Percentiles rank a stretch among this genome's conserved stretches.
These are phyloP conservation scores for Hyphantria cunea DNA, from an alignment of 1,140 invertebrate species.

Conservation along the genomic window DNA sequence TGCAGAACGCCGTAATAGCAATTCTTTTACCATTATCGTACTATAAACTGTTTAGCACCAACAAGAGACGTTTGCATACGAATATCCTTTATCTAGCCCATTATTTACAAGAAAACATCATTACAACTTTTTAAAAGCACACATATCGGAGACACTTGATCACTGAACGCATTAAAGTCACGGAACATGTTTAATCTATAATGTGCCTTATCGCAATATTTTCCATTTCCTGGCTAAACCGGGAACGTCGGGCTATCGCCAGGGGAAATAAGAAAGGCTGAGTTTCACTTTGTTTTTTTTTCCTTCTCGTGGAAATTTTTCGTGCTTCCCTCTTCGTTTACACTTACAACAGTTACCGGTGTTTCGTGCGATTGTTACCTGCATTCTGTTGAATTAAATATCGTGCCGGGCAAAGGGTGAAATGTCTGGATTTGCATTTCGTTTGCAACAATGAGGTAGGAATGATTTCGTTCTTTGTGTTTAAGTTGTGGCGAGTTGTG, in stretches of 20 bases:
- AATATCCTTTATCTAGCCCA: constrained; percentile 52
- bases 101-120: constrained; percentile 55
- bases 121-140: constrained; percentile 57
- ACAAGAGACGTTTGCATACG: constrained; percentile 51
- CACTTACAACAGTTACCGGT: constrained; percentile 76
- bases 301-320: constrained; percentile 59
- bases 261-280: constrained; percentile 79
- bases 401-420: constrained; percentile 68
- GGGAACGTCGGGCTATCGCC: constrained; percentile 70
- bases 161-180: constrained; percentile 61
- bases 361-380: constrained; percentile 74
- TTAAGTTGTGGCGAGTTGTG: constrained; percentile 51
- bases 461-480: constrained; percentile 55
- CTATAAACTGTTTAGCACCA: constrained; percentile 19
- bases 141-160: constrained; percentile 54
- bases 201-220: constrained; percentile 81
- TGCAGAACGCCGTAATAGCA: constrained; percentile 1
- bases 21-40: background rate
- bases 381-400: constrained; percentile 78
- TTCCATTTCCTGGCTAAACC: constrained; percentile 74
- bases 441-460: constrained; percentile 64
- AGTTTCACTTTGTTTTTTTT: constrained; percentile 76
- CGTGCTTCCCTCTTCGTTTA: constrained; percentile 76
- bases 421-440: constrained; percentile 77
- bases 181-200: constrained; percentile 77